phyloP scores from a whole-genome alignment of 2,113 vertebrate genomes.

The Scolopax mira region DNA sequence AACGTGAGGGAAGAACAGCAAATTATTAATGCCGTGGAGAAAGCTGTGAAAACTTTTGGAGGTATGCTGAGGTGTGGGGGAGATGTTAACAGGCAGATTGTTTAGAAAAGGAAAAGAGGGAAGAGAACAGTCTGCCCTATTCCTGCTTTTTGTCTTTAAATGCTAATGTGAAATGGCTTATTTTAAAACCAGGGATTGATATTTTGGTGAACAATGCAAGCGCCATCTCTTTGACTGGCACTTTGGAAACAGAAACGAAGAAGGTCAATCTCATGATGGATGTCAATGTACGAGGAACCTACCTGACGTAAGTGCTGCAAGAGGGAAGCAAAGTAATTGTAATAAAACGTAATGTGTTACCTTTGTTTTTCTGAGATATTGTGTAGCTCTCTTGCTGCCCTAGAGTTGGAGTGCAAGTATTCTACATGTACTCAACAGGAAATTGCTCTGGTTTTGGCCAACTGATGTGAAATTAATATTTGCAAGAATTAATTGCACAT shows the following conservation, averaged over 20 bases:
- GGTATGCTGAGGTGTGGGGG: constrained; percentile 66
- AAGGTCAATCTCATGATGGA: constrained; percentile 96
- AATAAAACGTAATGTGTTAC: not conserved
- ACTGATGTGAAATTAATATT: not conserved
- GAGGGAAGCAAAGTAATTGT: not conserved
- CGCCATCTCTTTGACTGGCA: constrained; percentile 93
- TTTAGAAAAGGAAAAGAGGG: not conserved
- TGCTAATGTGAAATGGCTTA: constrained; percentile 46
- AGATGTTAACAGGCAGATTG: not conserved
- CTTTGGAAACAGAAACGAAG: constrained; percentile 90
- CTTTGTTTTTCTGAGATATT: not conserved
- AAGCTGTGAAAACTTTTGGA: constrained; percentile 90
- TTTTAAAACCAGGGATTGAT: constrained; percentile 85
- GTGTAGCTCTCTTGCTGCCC: not conserved
- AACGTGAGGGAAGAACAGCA: constrained; percentile 94
- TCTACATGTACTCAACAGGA: not conserved
- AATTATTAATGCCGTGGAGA: constrained; percentile 82
- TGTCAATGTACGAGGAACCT: constrained; percentile 94
- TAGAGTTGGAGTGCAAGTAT: not conserved
- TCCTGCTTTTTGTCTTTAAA: not conserved
- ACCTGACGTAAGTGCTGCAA: constrained; percentile 84
- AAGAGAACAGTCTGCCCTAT: not conserved
- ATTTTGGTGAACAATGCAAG: constrained; percentile 98
- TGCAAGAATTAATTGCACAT: not conserved
- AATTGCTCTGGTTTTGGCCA: not conserved